These are phyloP conservation scores for Mythimna pallens DNA, from an alignment of 2,888 invertebrate species.

Conservation along the genomic window DNA sequence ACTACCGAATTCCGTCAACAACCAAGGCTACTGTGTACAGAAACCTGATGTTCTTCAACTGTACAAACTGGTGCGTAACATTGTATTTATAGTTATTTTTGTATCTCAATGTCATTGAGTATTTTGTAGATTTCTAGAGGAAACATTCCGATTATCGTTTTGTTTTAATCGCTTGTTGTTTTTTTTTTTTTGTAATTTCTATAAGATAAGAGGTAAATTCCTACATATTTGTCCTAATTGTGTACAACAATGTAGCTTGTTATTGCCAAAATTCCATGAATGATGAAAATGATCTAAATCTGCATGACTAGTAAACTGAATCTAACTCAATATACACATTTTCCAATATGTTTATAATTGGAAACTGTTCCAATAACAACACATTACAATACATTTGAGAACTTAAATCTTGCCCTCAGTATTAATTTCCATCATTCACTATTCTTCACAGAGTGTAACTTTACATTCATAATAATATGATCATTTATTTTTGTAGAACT, in stretches of 20 bases:
- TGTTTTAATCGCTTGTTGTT: constrained; percentile 7
- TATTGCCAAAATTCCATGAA: background rate
- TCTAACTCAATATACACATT: background rate
- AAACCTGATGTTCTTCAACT: constrained; percentile 63
- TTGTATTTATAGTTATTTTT: constrained; percentile 43
- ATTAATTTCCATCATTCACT: constrained; percentile 22
- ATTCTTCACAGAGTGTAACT: background rate
- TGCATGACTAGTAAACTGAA: background rate
- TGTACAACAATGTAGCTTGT: background rate
- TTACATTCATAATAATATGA: background rate
- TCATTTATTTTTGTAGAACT: constrained; percentile 23
- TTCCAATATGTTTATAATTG: constrained; percentile 47
- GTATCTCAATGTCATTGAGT: constrained; percentile 30
- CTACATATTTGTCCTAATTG: background rate
- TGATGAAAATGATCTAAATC: background rate
- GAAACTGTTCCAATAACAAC: constrained; percentile 19
- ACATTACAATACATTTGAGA: background rate
- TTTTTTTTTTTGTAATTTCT: background rate
- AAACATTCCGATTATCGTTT: background rate
- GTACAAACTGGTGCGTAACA: constrained; percentile 67
- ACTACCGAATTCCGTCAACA: constrained; percentile 69
- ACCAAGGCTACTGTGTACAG: constrained; percentile 74
- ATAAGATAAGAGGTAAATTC: background rate
- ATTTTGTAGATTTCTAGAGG: constrained; percentile 10
- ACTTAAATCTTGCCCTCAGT: constrained; percentile 21